A percentile compares a stretch with the other conserved stretches of the same genome.
Evolutionary conservation across 2,888 invertebrate genomes (phyloP).

Genomic region (Deilephila elpenor): DNA sequence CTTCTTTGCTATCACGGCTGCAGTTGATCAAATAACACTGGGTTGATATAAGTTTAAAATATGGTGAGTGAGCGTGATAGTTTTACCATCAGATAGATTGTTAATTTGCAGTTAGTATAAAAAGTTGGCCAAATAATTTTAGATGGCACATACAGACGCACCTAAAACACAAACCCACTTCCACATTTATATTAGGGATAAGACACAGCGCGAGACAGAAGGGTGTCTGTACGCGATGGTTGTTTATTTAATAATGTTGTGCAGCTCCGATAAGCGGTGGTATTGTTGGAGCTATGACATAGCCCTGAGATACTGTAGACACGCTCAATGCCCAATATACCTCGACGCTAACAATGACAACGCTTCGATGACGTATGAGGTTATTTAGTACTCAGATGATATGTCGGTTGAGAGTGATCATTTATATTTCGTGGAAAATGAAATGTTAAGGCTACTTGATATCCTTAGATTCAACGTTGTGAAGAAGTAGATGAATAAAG

Average conservation of each 20-base stretch:
- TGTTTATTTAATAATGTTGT: slow-evolving; percentile 81
- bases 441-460: too few relatives aligned
- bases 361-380: too few relatives aligned
- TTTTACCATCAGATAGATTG: too few relatives aligned
- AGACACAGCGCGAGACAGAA: slow-evolving; percentile 46
- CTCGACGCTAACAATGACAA: slow-evolving; percentile 26
- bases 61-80: too few relatives aligned
- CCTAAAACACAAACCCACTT: not conserved
- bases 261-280: slow-evolving; percentile 69
- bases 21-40: too few relatives aligned
- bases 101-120: too few relatives aligned
- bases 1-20: too few relatives aligned
- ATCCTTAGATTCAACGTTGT: too few relatives aligned
- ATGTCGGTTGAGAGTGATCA: not conserved
- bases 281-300: slow-evolving; percentile 61
- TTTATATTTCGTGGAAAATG: not conserved
- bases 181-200: slow-evolving; percentile 1
- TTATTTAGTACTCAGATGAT: not conserved
- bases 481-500: too few relatives aligned
- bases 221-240: slow-evolving; percentile 53
- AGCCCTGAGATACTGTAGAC: slow-evolving; percentile 47
- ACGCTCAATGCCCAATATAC: slow-evolving; percentile 37
- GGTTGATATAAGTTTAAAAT: too few relatives aligned
- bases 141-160: not conserved
- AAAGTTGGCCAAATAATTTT: too few relatives aligned